phyloP scores from a whole-genome alignment of 2,888 invertebrate genomes.

The Omphaloscelis lunosa region DNA sequence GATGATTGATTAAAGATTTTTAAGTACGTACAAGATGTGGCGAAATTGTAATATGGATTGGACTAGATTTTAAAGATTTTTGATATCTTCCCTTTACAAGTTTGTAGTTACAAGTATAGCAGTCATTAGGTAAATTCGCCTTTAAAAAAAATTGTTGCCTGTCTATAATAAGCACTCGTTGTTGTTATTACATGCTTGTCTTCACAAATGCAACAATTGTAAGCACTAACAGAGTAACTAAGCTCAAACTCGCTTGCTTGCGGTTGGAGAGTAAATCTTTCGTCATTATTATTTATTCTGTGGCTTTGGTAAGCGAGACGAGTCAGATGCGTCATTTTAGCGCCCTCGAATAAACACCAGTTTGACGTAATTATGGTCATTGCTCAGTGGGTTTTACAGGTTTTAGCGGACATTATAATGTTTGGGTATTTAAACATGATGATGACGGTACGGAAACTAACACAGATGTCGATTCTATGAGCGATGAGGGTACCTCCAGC shows the following conservation, averaged over 20 bases:
- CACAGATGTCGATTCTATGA: not conserved
- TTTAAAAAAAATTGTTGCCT: no score
- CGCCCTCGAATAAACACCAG: not conserved
- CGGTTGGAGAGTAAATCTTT: not conserved
- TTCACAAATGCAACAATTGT: not conserved
- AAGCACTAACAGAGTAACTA: not conserved
- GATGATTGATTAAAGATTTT: no score
- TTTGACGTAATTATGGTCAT: not conserved
- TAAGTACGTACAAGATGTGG: no score
- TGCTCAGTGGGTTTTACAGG: not conserved
- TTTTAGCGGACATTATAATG: not conserved
- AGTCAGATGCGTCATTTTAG: conserved; percentile 12
- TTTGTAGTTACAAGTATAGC: not conserved
- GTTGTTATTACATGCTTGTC: not conserved
- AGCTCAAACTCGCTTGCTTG: not conserved
- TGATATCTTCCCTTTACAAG: not conserved
- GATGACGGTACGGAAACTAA: not conserved
- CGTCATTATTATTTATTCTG: no score
- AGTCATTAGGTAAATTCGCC: not conserved
- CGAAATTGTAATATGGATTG: not conserved
- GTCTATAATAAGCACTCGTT: not conserved
- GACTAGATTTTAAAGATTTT: not conserved
- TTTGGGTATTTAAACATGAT: not conserved
- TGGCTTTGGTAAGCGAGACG: not conserved
- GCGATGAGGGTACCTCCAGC: not conserved